Base-by-base conservation (phyloP, 2,113 vertebrate genomes). In the Tachuris rubrigastra region DNA sequence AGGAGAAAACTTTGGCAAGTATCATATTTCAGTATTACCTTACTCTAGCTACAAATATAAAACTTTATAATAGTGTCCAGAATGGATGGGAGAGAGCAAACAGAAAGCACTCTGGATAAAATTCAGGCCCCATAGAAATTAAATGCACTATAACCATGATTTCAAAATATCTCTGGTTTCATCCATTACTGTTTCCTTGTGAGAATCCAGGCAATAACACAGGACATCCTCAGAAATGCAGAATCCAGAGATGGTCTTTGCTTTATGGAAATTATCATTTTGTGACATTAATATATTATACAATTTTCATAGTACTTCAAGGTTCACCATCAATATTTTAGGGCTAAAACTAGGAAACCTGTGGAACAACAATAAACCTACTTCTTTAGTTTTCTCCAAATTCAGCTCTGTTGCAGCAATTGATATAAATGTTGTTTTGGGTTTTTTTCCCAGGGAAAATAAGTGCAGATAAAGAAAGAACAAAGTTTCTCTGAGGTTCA, bases 361-460 rank as follows among this genome's bases (percentile, higher is more conserved):
- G 5, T 52, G 67, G 19, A 87, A 55, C 14, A 37, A 35, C 14
- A 77, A 5, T 50, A 46, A 71, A 78, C 3, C 10, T 78, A 8
- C 11, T 68, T 79, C 33, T 83, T 85, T 28, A 22, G 7, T 67
- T 90, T 60, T 42, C 6, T 79, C 47, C 31, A 55, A 65, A 41
- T 79, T 72, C 31, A 42, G 1, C 9, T 82, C n/a, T 18, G 23
- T 19, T 71, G 24, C 24, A 86, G 8, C 12, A 83, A 42, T 25
- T 79, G 4, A 80, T 71, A 75, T 25, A 1, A 58, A 52, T 35
- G 9, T 39, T 71, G 18, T 0, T 19, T 56, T 46, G 15, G 0
- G 0, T 14, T 44, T 84, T 44, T 31, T 24, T 17, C 3, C 16
- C 7, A 17, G 3, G 39, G 9, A 25, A 82, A 52, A 22, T 52